These are phyloP conservation scores for Otocyon megalotis DNA, from an alignment of 2,113 vertebrate species.

Conservation along the genomic window DNA sequence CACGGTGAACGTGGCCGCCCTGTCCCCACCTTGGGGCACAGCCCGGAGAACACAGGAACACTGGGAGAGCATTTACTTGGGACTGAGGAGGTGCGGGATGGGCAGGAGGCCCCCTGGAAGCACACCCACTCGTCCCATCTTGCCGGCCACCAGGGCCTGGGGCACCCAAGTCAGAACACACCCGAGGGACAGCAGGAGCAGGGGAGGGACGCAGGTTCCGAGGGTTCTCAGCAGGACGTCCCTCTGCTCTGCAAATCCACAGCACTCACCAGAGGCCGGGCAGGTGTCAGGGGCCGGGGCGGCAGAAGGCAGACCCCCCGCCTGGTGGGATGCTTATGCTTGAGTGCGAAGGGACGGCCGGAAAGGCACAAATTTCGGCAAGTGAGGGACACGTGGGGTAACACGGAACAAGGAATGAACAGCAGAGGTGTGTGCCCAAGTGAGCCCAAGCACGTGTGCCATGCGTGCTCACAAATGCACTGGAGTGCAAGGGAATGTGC, in stretches of 20 bases:
- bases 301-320: neutral
- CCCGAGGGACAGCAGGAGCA: neutral
- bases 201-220: no score
- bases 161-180: neutral
- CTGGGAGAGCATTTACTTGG: neutral
- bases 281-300: neutral
- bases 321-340: neutral
- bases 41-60: accelerated
- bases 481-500: neutral
- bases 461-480: neutral
- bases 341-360: neutral
- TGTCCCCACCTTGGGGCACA: no score
- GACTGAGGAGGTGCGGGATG: accelerated
- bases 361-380: neutral
- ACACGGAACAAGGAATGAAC: neutral
- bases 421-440: no score
- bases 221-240: neutral
- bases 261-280: accelerated
- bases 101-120: neutral
- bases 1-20: neutral
- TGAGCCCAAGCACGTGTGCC: no score
- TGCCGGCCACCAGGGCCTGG: no score
- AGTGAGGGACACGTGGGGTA: neutral
- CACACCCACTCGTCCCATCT: neutral
- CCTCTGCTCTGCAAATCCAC: no score